phyloP scores from a whole-genome alignment of 2,888 invertebrate genomes.

The Xestia sexstrigata region DNA sequence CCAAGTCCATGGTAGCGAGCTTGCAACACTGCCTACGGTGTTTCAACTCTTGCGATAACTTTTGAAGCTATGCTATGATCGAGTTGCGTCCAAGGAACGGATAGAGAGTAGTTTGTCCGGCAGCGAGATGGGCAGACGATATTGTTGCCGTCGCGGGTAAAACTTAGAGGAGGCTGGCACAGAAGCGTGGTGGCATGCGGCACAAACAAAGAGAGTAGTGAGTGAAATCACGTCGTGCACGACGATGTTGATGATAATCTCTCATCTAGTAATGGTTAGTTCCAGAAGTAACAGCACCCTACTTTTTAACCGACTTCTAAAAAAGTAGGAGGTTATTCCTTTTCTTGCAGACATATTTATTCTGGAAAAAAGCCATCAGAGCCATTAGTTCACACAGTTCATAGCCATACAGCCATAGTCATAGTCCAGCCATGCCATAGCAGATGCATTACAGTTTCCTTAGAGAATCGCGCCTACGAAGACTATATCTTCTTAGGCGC shows the following conservation, averaged over 20 bases:
- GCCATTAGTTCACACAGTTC: too few species aligned
- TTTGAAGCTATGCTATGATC: background rate
- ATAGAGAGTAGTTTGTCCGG: background rate
- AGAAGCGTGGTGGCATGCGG: background rate
- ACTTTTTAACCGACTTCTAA: background rate
- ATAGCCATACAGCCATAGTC: too few species aligned
- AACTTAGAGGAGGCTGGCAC: background rate
- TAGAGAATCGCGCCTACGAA: too few species aligned
- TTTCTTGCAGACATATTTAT: too few species aligned
- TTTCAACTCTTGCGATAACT: background rate
- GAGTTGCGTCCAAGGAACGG: background rate
- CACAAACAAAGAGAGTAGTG: background rate
- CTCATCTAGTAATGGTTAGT: background rate
- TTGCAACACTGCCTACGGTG: background rate
- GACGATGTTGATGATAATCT: background rate
- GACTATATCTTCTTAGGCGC: too few species aligned
- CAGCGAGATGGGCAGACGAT: background rate
- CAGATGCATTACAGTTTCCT: too few species aligned
- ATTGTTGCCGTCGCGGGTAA: background rate
- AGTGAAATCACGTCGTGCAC: background rate
- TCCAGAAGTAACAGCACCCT: background rate
- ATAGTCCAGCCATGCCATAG: too few species aligned
- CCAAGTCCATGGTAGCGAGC: background rate
- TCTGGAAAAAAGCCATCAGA: too few species aligned
- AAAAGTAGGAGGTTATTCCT: conserved; percentile 1